Evolutionary conservation across 2,888 invertebrate species (phyloP).

Genomic region (Beris chalybata): DNA sequence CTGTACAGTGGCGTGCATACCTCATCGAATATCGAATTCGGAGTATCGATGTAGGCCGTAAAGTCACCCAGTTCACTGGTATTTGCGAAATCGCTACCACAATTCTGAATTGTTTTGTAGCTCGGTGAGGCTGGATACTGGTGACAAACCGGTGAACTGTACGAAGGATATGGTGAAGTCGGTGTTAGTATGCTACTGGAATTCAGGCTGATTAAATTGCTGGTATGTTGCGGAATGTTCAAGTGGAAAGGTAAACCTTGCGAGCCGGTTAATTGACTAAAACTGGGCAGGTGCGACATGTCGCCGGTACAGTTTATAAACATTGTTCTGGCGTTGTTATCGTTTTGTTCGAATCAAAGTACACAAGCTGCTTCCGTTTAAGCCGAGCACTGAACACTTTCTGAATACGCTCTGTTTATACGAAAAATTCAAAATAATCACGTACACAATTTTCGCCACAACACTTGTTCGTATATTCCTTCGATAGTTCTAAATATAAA

Average conservation of each 20-base stretch:
- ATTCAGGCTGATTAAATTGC: constrained; percentile 24
- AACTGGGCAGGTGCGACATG: constrained; percentile 27
- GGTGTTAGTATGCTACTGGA: constrained; percentile 39
- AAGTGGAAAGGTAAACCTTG: constrained; percentile 25
- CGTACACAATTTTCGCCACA: neutral
- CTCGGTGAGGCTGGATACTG: constrained; percentile 23
- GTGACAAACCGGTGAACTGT: constrained; percentile 29
- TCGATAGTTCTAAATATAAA: constrained; percentile 26
- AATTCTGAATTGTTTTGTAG: constrained; percentile 2
- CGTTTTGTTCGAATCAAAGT: neutral
- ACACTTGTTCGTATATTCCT: constrained; percentile 29
- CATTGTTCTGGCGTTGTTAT: constrained; percentile 31
- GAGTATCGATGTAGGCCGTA: constrained; percentile 51
- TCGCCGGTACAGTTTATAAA: constrained; percentile 36
- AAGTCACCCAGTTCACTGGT: constrained; percentile 41
- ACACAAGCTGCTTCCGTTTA: neutral
- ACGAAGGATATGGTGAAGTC: constrained; percentile 39
- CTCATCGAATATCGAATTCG: constrained; percentile 53
- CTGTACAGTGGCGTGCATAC: constrained; percentile 35
- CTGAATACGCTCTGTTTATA: constrained; percentile 22
- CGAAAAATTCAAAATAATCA: constrained; percentile 3
- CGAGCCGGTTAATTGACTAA: constrained; percentile 23
- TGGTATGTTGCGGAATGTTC: constrained; percentile 37
- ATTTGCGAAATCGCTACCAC: constrained; percentile 6
- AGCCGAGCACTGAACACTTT: constrained; percentile 4